Percentiles rank a stretch among this genome's conserved stretches.
These are phyloP conservation scores for Mellivora capensis DNA, from an alignment of 2,113 vertebrate species.

Conservation along the genomic window DNA sequence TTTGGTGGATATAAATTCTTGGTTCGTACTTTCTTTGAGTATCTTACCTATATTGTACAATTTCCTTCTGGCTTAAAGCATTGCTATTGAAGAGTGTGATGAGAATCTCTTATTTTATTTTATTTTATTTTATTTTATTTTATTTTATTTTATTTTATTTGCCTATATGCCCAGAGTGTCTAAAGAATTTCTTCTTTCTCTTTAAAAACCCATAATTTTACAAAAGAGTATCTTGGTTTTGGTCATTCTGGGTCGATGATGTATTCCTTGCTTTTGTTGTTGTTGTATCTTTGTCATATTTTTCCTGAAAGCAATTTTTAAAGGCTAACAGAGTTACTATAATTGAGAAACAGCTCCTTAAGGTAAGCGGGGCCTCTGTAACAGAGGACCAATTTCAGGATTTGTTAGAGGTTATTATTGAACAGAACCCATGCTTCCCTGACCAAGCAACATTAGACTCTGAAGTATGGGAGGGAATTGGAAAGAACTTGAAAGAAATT, in stretches of 20 bases:
- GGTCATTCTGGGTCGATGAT: neutral
- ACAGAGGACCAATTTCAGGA: neutral
- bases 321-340: neutral
- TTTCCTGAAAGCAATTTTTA: neutral
- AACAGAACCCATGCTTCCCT: neutral
- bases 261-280: neutral
- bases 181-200: neutral
- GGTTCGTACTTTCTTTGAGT: neutral
- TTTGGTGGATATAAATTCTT: neutral
- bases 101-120: neutral
- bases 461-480: neutral
- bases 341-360: neutral
- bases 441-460: neutral
- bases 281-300: neutral
- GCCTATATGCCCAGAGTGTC: neutral
- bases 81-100: neutral
- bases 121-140: no score
- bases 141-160: neutral
- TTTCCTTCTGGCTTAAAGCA: neutral
- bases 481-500: neutral
- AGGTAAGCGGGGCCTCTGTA: neutral
- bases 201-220: neutral
- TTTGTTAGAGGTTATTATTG: neutral
- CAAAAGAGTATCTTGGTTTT: neutral
- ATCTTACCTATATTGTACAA: neutral